phyloP scores from a whole-genome alignment of 2,113 vertebrate genomes.

The Bubalus kerabau region DNA sequence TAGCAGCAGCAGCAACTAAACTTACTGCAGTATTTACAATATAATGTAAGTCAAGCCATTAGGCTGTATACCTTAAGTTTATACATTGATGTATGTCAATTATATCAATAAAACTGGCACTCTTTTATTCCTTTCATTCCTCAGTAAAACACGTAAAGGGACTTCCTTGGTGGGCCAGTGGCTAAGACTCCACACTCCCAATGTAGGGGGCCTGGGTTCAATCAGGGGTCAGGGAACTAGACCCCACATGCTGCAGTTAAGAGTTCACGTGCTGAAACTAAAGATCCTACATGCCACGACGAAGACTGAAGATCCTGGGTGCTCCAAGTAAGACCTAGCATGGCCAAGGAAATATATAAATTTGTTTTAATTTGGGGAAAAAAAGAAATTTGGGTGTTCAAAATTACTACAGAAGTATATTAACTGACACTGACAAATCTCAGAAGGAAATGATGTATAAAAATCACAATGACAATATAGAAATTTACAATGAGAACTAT shows the following conservation, averaged over 20 bases:
- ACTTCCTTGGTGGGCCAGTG: background rate
- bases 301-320: background rate
- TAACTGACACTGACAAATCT: constrained; percentile 11
- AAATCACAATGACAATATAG: background rate
- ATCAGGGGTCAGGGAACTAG: background rate
- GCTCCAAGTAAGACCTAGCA: background rate
- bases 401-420: background rate
- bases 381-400: background rate
- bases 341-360: background rate
- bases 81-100: background rate
- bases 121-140: background rate
- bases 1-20: background rate
- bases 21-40: background rate
- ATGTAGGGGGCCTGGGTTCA: background rate
- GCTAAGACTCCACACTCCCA: background rate
- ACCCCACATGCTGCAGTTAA: background rate
- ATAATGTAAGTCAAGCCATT: background rate
- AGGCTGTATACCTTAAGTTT: background rate
- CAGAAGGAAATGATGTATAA: background rate
- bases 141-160: background rate
- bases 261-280: background rate
- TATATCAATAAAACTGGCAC: background rate
- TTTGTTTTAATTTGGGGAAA: background rate
- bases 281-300: background rate
- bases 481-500: background rate